Evolutionary conservation across 2,888 invertebrate species (phyloP).

Genomic region (Aphelenchoides bicaudatus): DNA sequence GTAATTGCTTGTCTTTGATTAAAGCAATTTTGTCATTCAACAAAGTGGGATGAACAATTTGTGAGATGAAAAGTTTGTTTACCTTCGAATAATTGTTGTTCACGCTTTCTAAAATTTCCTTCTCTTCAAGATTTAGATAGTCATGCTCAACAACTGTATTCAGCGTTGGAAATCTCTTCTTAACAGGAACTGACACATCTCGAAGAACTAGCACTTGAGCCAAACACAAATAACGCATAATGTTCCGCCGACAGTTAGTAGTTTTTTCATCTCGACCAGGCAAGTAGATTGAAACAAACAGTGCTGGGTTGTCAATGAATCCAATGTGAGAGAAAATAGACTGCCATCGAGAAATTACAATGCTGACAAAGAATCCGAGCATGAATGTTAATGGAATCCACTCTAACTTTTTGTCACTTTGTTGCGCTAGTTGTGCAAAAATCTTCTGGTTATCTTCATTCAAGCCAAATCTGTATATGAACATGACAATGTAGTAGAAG

Average conservation of each 20-base stretch:
- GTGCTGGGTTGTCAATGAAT: constrained; percentile 42
- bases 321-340: constrained; percentile 38
- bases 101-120: not conserved
- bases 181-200: constrained; percentile 34
- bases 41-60: too few species aligned
- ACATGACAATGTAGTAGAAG: constrained; percentile 44
- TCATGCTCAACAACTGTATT: constrained; percentile 38
- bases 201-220: constrained; percentile 48
- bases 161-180: constrained; percentile 37
- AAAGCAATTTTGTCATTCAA: too few species aligned
- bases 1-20: too few species aligned
- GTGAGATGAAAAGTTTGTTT: constrained; percentile 7
- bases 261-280: constrained; percentile 47
- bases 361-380: constrained; percentile 44
- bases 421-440: constrained; percentile 18
- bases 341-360: constrained; percentile 43
- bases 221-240: constrained; percentile 49
- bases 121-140: constrained; percentile 4
- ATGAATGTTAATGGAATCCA: constrained; percentile 27
- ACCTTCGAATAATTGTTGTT: constrained; percentile 5
- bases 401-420: constrained; percentile 3
- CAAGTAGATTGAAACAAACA: constrained; percentile 43
- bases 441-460: constrained; percentile 37
- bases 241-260: constrained; percentile 41
- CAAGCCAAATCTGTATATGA: constrained; percentile 43